A percentile compares a stretch with the other conserved stretches of the same genome.
Conservation (phyloP, 1,140 invertebrate species). For the Drosophila suzukii region DNA sequence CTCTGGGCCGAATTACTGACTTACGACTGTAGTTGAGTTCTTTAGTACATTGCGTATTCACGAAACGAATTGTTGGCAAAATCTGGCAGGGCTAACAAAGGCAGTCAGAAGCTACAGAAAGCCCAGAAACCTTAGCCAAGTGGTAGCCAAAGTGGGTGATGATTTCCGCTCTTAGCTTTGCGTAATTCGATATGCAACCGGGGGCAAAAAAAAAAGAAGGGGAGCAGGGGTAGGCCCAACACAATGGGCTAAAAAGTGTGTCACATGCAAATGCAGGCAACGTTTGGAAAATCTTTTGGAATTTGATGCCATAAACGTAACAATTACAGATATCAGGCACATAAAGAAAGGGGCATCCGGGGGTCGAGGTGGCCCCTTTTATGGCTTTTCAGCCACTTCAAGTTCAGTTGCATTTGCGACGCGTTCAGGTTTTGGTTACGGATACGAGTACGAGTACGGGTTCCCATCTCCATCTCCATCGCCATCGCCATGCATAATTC, state of each 20-base stretch:
- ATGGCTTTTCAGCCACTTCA: slow-evolving; percentile 60
- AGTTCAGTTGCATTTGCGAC: slow-evolving; percentile 66
- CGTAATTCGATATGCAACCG: slow-evolving; percentile 69
- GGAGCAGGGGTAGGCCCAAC: slow-evolving; percentile 10
- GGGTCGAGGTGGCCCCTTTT: slow-evolving; percentile 50
- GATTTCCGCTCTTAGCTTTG: slow-evolving; percentile 68
- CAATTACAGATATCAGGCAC: slow-evolving; percentile 48
- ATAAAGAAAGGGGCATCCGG: slow-evolving; percentile 5
- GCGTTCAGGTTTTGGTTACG: slow-evolving; percentile 54
- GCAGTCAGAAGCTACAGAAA: slow-evolving; percentile 14
- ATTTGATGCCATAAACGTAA: slow-evolving; percentile 77
- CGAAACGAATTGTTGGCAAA: slow-evolving; percentile 7
- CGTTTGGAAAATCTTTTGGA: slow-evolving; percentile 55
- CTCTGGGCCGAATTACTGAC: background rate
- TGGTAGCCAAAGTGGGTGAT: slow-evolving; percentile 56
- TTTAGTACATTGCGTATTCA: background rate
- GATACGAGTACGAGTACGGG: slow-evolving; percentile 45
- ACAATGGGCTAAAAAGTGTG: slow-evolving; percentile 70
- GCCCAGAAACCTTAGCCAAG: slow-evolving; percentile 44
- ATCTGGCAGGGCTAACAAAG: slow-evolving; percentile 15
- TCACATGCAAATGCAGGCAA: slow-evolving; percentile 76
- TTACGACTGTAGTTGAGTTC: background rate
- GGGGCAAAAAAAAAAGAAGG: slow-evolving; percentile 4
- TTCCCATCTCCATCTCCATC: slow-evolving; percentile 27
- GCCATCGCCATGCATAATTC: slow-evolving; percentile 67